Conservation (phyloP, 2,113 vertebrate genomes). For the Emydura subglobosa region DNA sequence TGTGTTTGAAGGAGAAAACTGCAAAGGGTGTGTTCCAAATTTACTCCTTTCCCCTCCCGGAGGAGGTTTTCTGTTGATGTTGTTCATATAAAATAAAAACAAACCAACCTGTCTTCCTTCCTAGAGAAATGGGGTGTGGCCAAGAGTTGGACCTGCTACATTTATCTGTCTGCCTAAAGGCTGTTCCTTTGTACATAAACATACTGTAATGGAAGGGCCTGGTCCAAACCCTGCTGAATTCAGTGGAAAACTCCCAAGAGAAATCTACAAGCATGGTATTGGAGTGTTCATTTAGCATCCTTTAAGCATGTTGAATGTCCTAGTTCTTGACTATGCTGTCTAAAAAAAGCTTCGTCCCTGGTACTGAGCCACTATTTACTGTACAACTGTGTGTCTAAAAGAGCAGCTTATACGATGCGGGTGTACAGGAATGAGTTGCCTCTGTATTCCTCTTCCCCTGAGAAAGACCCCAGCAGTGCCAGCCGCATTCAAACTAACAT, state of each 20-base stretch:
- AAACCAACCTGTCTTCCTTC: not conserved
- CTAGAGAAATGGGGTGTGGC: not conserved
- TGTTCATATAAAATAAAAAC: not conserved
- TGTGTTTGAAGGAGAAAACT: not conserved
- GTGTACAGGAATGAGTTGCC: too few relatives aligned
- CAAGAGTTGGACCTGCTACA: not conserved
- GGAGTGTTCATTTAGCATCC: not conserved
- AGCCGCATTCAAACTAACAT: not conserved
- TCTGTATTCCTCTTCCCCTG: too few relatives aligned
- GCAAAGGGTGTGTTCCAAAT: not conserved
- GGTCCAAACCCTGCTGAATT: not conserved
- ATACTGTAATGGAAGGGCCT: not conserved
- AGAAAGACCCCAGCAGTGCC: not conserved
- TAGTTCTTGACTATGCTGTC: too few relatives aligned
- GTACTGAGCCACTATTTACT: not conserved
- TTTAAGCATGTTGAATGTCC: not conserved
- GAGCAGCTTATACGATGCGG: not conserved
- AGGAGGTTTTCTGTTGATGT: not conserved
- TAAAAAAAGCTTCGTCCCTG: not conserved
- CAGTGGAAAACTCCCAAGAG: not conserved
- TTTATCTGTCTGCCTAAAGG: not conserved
- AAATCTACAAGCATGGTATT: not conserved
- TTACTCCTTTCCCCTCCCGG: not conserved
- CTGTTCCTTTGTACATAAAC: not conserved
- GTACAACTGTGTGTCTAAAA: not conserved